Evolutionary conservation across 2,888 invertebrate genomes (phyloP).

Genomic region (Apotomis turbidana): DNA sequence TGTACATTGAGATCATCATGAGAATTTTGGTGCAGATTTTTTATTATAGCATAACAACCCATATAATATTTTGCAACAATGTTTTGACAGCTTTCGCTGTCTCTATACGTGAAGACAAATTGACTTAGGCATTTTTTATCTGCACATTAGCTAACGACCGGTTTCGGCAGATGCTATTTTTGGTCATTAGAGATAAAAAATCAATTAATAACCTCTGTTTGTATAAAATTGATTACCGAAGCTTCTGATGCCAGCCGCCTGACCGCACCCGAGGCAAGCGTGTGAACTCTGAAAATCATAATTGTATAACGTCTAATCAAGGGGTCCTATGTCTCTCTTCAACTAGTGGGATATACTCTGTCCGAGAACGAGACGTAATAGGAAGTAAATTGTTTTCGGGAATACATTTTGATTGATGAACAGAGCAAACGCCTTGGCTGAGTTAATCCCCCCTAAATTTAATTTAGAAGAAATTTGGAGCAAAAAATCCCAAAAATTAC

Average conservation of each 20-base stretch:
- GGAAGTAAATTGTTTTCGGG: slow-evolving; percentile 72
- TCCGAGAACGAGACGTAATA: slow-evolving; percentile 62
- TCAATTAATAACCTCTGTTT: slow-evolving; percentile 80
- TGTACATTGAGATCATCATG: background rate
- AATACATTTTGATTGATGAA: slow-evolving; percentile 79
- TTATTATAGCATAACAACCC: background rate
- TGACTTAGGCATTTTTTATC: slow-evolving; percentile 50
- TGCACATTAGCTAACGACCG: slow-evolving; percentile 76
- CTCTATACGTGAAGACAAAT: slow-evolving; percentile 33
- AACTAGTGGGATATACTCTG: slow-evolving; percentile 42
- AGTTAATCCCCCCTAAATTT: slow-evolving; percentile 81
- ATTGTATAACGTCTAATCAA: slow-evolving; percentile 73
- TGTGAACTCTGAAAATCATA: slow-evolving; percentile 77
- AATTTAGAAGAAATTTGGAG: slow-evolving; percentile 59
- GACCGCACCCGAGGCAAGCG: slow-evolving; percentile 64
- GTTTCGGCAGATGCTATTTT: slow-evolving; percentile 79
- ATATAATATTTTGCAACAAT: background rate
- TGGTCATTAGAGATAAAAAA: slow-evolving; percentile 77
- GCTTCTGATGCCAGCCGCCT: slow-evolving; percentile 78
- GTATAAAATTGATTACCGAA: slow-evolving; percentile 80
- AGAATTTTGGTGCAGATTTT: background rate
- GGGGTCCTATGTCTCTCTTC: slow-evolving; percentile 56
- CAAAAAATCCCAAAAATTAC: slow-evolving; percentile 50
- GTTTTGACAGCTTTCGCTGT: slow-evolving; percentile 4
- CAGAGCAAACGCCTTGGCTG: slow-evolving; percentile 82